Percentiles rank a stretch among this genome's conserved stretches.
Conservation (phyloP, 1,140 invertebrate genomes). For the Bombus impatiens region DNA sequence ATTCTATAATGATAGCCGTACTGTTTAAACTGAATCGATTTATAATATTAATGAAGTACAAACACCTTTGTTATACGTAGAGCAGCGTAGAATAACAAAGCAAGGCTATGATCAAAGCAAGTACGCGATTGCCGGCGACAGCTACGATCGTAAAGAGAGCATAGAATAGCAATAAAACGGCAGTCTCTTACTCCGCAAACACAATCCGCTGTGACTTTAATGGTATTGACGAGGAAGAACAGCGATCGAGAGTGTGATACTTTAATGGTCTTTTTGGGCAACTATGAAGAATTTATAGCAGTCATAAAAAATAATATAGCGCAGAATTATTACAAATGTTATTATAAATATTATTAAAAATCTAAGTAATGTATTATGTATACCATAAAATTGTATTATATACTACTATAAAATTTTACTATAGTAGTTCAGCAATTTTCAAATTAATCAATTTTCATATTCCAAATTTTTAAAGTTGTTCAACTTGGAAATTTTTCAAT, state of each 20-base stretch:
- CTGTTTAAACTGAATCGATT: not conserved
- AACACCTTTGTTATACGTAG: not conserved
- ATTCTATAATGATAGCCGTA: too few relatives aligned
- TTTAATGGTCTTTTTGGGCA: constrained; percentile 9
- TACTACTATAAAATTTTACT: too few relatives aligned
- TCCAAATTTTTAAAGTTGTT: too few relatives aligned
- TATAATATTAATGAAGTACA: not conserved
- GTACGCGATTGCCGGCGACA: constrained; percentile 24
- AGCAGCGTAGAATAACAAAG: not conserved
- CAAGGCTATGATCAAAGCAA: not conserved
- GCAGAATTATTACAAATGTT: too few relatives aligned
- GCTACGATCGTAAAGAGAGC: constrained; percentile 37
- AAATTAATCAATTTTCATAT: not conserved
- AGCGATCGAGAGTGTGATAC: constrained; percentile 13
- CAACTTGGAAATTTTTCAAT: too few relatives aligned
- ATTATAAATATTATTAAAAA: too few relatives aligned
- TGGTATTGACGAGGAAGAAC: constrained; percentile 20
- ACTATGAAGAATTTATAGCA: too few relatives aligned
- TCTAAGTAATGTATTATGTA: too few relatives aligned
- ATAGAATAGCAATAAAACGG: constrained; percentile 42
- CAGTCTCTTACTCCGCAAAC: constrained; percentile 27
- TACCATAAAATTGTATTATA: too few relatives aligned
- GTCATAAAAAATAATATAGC: too few relatives aligned
- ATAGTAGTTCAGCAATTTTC: too few relatives aligned
- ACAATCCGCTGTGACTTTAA: constrained; percentile 47